Evolutionary conservation across 2,888 invertebrate species (phyloP).

Genomic region (Neoitamus cyanurus): DNA sequence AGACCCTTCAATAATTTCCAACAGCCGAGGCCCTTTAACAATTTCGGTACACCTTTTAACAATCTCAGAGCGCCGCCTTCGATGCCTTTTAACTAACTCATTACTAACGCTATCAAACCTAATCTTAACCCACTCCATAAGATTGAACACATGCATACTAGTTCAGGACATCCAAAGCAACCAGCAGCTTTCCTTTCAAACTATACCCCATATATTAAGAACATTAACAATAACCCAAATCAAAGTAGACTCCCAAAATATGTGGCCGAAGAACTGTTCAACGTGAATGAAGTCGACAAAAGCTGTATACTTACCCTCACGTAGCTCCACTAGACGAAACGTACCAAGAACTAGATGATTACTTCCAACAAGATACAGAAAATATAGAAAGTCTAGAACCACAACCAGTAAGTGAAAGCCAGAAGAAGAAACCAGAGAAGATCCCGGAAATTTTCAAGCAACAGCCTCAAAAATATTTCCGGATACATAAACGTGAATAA

Average conservation of each 20-base stretch:
- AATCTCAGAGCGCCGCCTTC: too few species aligned
- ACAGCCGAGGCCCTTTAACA: background rate
- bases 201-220: background rate
- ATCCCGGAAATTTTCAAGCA: conserved; percentile 33
- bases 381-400: background rate
- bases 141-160: background rate
- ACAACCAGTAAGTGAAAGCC: background rate
- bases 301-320: background rate
- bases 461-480: conserved; percentile 15
- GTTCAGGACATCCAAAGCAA: background rate
- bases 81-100: background rate
- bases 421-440: too few species aligned
- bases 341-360: background rate
- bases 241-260: background rate
- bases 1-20: background rate
- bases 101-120: background rate
- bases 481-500: conserved; percentile 46
- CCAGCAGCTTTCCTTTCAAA: background rate
- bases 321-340: too few species aligned
- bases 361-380: background rate
- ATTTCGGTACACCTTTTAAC: too few species aligned
- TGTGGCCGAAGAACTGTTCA: background rate
- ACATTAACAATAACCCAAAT: background rate
- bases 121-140: background rate
- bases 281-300: background rate